Percentiles rank a stretch among this genome's conserved stretches.
These are phyloP conservation scores for Muscicapa striata DNA, from an alignment of 2,797 vertebrate species.

Conservation along the genomic window DNA sequence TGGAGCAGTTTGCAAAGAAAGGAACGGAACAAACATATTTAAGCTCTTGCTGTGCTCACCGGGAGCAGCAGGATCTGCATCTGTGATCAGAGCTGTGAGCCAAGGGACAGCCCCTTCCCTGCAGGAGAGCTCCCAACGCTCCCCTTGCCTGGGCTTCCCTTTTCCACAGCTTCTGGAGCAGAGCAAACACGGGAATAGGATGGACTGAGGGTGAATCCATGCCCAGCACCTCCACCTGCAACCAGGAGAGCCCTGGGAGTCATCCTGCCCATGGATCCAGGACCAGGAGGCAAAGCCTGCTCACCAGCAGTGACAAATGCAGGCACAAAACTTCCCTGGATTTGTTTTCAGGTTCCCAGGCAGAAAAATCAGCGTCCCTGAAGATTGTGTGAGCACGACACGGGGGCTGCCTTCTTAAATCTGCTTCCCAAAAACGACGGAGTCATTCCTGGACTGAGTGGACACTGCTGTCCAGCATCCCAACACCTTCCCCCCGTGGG, in stretches of 20 bases:
- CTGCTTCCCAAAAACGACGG: background rate
- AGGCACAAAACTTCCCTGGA: background rate
- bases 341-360: background rate
- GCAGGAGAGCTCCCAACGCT: background rate
- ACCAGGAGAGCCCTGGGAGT: rapidly evolving
- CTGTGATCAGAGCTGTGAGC: background rate
- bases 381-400: background rate
- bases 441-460: rapidly evolving
- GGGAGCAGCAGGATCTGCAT: background rate
- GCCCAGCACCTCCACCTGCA: background rate
- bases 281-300: background rate
- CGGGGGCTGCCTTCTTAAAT: background rate
- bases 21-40: background rate
- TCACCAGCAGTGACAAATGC: background rate
- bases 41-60: background rate
- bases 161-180: background rate
- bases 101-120: background rate
- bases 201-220: background rate
- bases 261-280: background rate
- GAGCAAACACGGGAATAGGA: rapidly evolving
- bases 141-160: background rate
- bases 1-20: background rate
- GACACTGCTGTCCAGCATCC: rapidly evolving
- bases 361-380: background rate
- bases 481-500: background rate